Evolutionary conservation across 2,797 vertebrate genomes (phyloP).

Genomic region (Pygocentrus nattereri): DNA sequence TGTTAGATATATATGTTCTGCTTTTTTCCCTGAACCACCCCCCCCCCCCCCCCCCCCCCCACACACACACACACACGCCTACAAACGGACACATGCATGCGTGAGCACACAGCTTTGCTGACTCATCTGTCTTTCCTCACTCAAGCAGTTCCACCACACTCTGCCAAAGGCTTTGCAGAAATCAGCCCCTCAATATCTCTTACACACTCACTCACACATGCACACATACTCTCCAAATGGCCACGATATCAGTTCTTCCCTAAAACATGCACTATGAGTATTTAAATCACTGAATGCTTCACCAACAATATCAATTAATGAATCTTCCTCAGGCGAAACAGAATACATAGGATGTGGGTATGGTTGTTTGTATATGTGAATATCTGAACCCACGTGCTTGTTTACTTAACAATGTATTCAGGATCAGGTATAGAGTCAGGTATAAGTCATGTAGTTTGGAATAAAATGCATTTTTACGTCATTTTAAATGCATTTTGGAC

Average conservation of each 20-base stretch:
- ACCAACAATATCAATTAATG: not conserved
- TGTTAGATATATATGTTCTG: too few relatives aligned
- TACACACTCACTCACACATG: not conserved
- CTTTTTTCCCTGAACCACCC: too few relatives aligned
- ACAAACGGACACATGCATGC: not conserved
- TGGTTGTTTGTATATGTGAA: not conserved
- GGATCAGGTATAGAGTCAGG: too few relatives aligned
- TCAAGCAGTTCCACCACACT: slow-evolving; percentile 64
- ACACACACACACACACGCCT: not conserved
- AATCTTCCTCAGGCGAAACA: not conserved
- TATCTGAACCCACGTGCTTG: not conserved
- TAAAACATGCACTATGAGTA: not conserved
- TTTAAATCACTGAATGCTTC: not conserved
- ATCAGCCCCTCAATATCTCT: not conserved
- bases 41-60: not conserved
- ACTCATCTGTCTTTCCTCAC: slow-evolving; percentile 31
- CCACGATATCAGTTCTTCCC: not conserved
- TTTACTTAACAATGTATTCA: not conserved
- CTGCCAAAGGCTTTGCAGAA: slow-evolving; percentile 34
- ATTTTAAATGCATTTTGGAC: too few relatives aligned
- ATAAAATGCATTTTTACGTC: not conserved
- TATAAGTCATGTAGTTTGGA: not conserved
- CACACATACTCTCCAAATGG: slow-evolving; percentile 23
- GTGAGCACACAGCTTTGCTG: slow-evolving; percentile 45
- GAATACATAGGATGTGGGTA: not conserved